Evolutionary conservation across 2,888 invertebrate genomes (phyloP), one percentile per base, ranked within the genome.

Genomic region (Ligdia adustata): DNA sequence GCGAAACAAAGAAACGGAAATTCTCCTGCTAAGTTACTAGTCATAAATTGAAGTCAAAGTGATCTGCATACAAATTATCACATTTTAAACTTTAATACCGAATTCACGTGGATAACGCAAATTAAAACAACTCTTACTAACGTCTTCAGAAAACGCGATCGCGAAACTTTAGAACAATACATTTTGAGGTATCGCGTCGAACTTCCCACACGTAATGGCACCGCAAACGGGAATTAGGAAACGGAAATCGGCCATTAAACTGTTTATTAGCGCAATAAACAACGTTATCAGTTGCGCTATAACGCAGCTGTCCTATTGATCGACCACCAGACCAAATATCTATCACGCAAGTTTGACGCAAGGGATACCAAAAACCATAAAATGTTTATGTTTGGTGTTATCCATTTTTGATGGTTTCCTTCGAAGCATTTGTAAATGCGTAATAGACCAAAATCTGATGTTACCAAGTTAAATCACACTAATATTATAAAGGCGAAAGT

Each of bases 281-380:
- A 33, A 55, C 40, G 62, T 57, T 72, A 73, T 68, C 68, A 64
- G 57, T 41, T 18, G 9, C 22, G 9, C 20, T 48, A 49, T 53
- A 62, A 57, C 48, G 42, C 61, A 64, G 61, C 55, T 51, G 49
- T 49, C 45, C 42, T 51, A 66, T 75, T 67, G 67, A 68, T 72
- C 64, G 62, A 39, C 53, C 43, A 56, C 56, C 57, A 22, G 63
- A 63, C 66, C 57, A 60, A 53, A 41, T 41, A 46, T 33, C 48
- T 48, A 50, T 56, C 81, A 79, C 76, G 79, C 82, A 64, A 77
- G 58, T 40, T 42, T 52, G 56, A 68, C 64, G 61, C 65, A 59
- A 42, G 53, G 58, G 59, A 57, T 60, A 55, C 40, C 52, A 52
- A 60, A n/a, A 53, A 61, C 56, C 67, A 57, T 75, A 69, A 72